These are phyloP conservation scores for Rhagoletis zephyria DNA, from an alignment of 1,140 invertebrate genomes.

Conservation along the genomic window DNA sequence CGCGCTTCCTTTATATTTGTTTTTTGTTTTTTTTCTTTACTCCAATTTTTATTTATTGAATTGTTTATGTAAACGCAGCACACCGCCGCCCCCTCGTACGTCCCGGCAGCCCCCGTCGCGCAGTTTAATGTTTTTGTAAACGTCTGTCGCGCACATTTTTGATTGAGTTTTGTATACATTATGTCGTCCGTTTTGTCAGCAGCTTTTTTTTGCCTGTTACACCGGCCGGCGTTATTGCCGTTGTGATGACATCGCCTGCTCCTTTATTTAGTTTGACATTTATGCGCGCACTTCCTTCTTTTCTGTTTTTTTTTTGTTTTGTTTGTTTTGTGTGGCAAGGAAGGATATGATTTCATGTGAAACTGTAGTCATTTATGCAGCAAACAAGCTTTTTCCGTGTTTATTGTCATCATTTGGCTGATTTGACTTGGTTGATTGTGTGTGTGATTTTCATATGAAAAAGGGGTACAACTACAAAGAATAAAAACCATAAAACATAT, in stretches of 20 bases:
- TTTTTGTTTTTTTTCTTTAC: neutral
- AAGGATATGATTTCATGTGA: constrained; percentile 30
- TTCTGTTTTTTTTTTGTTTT: too few species aligned
- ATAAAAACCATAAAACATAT: neutral
- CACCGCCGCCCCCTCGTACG: too few species aligned
- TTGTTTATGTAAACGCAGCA: constrained; percentile 28
- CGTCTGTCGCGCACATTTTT: constrained; percentile 1
- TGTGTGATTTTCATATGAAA: too few species aligned
- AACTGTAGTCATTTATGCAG: constrained; percentile 34
- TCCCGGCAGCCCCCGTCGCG: too few species aligned
- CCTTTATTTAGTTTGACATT: constrained; percentile 38
- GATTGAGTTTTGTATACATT: constrained; percentile 46
- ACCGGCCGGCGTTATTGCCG: neutral
- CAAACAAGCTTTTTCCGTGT: neutral
- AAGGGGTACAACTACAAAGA: neutral
- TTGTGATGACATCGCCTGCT: neutral
- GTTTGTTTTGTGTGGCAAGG: neutral
- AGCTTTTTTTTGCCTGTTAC: neutral
- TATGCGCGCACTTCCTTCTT: constrained; percentile 1
- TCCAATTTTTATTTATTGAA: neutral
- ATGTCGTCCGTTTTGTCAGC: constrained; percentile 21
- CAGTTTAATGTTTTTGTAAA: neutral
- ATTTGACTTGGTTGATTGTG: constrained; percentile 16
- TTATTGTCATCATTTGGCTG: constrained; percentile 26
- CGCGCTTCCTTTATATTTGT: neutral